These are phyloP conservation scores for Trachurus trachurus DNA, from an alignment of 2,797 vertebrate genomes.

Conservation along the genomic window DNA sequence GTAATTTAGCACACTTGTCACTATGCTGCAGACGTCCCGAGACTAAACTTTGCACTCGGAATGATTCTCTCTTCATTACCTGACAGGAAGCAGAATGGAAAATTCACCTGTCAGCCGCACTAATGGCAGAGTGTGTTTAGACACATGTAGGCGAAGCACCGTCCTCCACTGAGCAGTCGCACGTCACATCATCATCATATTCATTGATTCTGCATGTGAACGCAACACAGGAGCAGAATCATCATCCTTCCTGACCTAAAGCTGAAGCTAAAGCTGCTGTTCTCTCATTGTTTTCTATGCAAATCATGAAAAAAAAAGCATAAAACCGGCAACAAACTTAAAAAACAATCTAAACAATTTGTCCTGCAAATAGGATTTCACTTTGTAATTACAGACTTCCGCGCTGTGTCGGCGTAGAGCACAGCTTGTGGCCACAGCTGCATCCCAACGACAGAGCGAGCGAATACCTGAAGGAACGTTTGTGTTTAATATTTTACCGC, in stretches of 20 bases:
- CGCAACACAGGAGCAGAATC: neutral
- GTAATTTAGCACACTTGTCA: constrained; percentile 29
- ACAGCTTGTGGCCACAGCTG: neutral
- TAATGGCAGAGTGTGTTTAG: constrained; percentile 27
- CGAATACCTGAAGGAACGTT: neutral
- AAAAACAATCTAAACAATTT: neutral
- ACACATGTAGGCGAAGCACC: constrained; percentile 22
- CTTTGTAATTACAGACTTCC: neutral
- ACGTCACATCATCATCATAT: constrained; percentile 5
- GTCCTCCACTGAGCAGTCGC: constrained; percentile 11
- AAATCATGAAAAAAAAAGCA: neutral
- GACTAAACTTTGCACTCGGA: constrained; percentile 1
- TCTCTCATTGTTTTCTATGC: neutral
- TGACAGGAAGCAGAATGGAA: constrained; percentile 32
- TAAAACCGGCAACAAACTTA: neutral
- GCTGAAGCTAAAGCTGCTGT: neutral
- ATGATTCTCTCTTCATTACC: neutral
- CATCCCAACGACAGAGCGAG: neutral
- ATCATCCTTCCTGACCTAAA: neutral
- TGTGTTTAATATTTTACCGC: neutral
- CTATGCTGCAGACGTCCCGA: neutral
- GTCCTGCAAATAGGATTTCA: neutral
- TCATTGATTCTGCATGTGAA: constrained; percentile 24
- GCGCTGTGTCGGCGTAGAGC: neutral
- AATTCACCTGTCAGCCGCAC: neutral